Base-by-base conservation (phyloP, 2,888 invertebrate genomes). In the Lasioglossum figueresi region DNA sequence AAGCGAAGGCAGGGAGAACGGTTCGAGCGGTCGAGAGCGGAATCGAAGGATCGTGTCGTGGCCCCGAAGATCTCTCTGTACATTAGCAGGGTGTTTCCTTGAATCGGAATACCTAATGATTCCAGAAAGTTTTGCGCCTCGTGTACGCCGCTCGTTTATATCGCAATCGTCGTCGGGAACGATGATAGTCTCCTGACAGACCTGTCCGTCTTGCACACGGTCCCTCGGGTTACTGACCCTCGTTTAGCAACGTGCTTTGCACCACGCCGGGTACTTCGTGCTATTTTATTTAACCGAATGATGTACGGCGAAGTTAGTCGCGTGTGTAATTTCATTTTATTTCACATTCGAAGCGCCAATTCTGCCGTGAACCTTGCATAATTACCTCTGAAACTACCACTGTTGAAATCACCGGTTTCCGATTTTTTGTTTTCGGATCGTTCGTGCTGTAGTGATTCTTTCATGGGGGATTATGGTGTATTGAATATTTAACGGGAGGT, bases 181-280 rank as follows among this genome's bases (percentile, higher is more conserved):
- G 34, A 66, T 66, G 66, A 66, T 66, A 34, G 66, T 14, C 66
- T 34, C 66, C 31, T 66, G 66, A 66, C 34, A 66, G 66, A 66
- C 66, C 66, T 34, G 31, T 66, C 34, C 66, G 66, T 34, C 66
- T 66, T 66, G 8, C 34, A 34, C 34, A 66, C 34, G 19, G 27
- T 59, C 59, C 59, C 59, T 14, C 27, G 59, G 59, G 59, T 59
- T 27, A 27, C 59, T 59, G 59, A 59, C 59, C 59, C 59, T 59
- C 59, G 59, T 59, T 59, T 59, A 59, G n/a, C 16, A 59, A 31
- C 59, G 16, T 5, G 59, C 27, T 27, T 59, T 27, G 27, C 27
- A 59, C 59, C 27, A 16, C 16, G 59, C 59, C 59, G 16, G 27
- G 16, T 16, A 16, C 59, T 59, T 27, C 59, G 27, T 59, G 59